These are phyloP conservation scores for Labeo rohita DNA, from an alignment of 2,113 vertebrate genomes.

Conservation along the genomic window DNA sequence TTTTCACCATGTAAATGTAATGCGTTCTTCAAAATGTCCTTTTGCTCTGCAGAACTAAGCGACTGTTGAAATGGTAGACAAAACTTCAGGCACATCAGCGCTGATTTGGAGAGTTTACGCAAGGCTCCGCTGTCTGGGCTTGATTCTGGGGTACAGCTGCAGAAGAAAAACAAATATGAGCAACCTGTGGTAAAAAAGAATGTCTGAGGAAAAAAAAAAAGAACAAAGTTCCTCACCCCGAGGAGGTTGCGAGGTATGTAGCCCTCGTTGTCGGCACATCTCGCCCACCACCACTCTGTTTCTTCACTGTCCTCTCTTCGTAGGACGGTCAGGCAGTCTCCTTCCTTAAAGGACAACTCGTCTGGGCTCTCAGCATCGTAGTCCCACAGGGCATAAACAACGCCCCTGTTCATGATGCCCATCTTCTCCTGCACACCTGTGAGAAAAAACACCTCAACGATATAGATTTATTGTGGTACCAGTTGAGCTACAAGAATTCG, in stretches of 20 bases:
- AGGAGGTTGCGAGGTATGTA: slow-evolving; percentile 91
- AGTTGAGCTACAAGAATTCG: background rate
- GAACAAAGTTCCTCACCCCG: slow-evolving; percentile 79
- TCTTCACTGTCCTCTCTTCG: slow-evolving; percentile 85
- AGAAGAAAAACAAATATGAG: slow-evolving; percentile 41
- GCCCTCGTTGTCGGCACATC: slow-evolving; percentile 83
- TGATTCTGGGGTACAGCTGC: slow-evolving; percentile 93
- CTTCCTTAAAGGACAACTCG: slow-evolving; percentile 85
- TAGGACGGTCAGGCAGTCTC: slow-evolving; percentile 89
- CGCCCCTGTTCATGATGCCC: slow-evolving; percentile 95
- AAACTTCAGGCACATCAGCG: background rate
- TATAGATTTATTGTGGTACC: background rate
- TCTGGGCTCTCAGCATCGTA: slow-evolving; percentile 83
- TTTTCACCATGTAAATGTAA: slow-evolving; percentile 4
- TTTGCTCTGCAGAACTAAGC: background rate
- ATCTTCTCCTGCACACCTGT: slow-evolving; percentile 97
- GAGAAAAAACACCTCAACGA: slow-evolving; percentile 14
- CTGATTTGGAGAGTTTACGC: slow-evolving; percentile 73
- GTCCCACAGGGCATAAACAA: slow-evolving; percentile 93
- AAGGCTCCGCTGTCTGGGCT: slow-evolving; percentile 90
- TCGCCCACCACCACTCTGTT: slow-evolving; percentile 94
- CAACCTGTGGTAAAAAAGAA: background rate
- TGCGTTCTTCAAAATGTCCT: background rate
- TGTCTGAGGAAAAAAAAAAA: background rate
- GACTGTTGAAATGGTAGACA: slow-evolving; percentile 17